These are phyloP conservation scores for Zoanthus solanderi DNA, from an alignment of 92 coral and sea anemone species.

Conservation along the genomic window DNA sequence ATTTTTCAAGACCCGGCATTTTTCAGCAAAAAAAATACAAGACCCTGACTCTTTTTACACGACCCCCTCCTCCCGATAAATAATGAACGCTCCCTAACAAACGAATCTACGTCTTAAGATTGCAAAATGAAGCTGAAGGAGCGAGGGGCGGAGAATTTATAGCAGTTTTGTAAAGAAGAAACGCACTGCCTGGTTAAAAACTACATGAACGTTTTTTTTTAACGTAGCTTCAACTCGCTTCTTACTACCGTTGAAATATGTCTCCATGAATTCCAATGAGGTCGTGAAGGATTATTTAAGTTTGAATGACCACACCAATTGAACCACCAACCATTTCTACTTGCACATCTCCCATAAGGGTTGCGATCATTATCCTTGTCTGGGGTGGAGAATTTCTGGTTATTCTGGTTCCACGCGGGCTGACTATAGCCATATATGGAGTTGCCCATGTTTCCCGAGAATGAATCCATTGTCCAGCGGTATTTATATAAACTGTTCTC, in stretches of 20 bases:
- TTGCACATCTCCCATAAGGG: neutral
- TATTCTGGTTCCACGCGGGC: constrained; percentile 21
- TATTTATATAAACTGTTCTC: constrained; percentile 27
- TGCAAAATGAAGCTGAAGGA: no score
- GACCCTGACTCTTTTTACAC: no score
- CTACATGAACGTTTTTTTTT: neutral
- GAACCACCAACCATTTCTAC: constrained; percentile 22
- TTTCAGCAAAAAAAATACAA: no score
- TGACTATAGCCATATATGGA: constrained; percentile 34
- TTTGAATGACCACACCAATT: constrained; percentile 18
- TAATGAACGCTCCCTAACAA: no score
- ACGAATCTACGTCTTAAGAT: no score
- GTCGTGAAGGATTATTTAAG: neutral
- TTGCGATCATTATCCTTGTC: constrained; percentile 35
- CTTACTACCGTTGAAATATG: neutral
- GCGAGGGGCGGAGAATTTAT: no score
- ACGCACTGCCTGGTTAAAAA: no score
- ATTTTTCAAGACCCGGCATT: no score
- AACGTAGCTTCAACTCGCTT: constrained; percentile 35
- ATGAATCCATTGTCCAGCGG: constrained; percentile 49
- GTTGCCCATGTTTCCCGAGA: constrained; percentile 47
- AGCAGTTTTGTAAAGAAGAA: constrained; percentile 17
- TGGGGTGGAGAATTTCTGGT: constrained; percentile 36
- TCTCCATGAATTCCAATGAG: constrained; percentile 35
- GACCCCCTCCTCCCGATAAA: no score